Evolutionary conservation across 2,113 vertebrate genomes (phyloP).

Genomic region (Thalassarche chlororhynchos): DNA sequence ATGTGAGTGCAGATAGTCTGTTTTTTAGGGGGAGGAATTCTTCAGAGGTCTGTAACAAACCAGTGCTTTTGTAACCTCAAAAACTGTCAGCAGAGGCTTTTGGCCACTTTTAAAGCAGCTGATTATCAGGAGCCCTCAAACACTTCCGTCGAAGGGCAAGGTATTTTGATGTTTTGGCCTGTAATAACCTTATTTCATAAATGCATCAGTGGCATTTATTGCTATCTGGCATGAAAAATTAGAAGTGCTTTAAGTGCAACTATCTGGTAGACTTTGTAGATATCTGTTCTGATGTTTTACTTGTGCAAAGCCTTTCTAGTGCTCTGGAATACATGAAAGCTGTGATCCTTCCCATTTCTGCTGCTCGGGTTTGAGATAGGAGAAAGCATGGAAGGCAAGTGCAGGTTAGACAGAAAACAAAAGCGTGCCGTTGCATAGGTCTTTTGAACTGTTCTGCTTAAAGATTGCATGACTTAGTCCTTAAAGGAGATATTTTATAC

Average conservation of each 20-base stretch:
- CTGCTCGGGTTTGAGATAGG: neutral
- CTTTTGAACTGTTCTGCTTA: neutral
- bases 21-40: neutral
- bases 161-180: neutral
- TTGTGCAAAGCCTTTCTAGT: accelerated
- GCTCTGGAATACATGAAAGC: accelerated
- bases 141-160: neutral
- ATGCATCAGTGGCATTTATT: accelerated
- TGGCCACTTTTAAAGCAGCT: neutral
- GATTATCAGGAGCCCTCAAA: neutral
- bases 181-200: neutral
- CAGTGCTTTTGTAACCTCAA: neutral
- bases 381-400: neutral
- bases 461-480: neutral
- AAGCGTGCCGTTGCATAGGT: accelerated
- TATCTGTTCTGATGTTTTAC: neutral
- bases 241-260: neutral
- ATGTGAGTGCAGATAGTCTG: neutral
- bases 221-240: neutral
- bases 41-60: neutral
- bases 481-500: neutral
- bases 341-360: neutral
- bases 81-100: neutral
- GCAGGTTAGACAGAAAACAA: neutral
- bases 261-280: neutral